Evolutionary conservation across 2,113 vertebrate genomes (phyloP).

Genomic region (Hippocampus mohnikei): DNA sequence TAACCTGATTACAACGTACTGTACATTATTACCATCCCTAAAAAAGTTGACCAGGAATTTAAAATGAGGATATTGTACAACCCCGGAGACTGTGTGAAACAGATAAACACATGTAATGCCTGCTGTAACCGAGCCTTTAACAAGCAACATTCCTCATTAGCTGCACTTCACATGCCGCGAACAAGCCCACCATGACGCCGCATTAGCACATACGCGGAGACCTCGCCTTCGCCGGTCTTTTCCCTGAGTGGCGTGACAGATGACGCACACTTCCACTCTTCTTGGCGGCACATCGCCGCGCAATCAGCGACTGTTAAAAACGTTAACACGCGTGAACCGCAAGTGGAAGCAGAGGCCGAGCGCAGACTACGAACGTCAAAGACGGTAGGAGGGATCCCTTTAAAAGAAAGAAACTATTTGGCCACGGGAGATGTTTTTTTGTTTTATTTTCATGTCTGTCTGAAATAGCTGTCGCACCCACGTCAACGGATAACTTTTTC

Average conservation of each 20-base stretch:
- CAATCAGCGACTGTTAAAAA: slow-evolving; percentile 60
- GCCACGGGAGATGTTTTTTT: no score
- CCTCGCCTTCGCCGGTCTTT: slow-evolving; percentile 40
- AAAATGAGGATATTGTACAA: neutral
- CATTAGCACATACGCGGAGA: slow-evolving; percentile 30
- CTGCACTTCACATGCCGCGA: slow-evolving; percentile 32
- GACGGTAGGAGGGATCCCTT: no score
- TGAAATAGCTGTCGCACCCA: no score
- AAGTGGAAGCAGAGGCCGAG: slow-evolving; percentile 46
- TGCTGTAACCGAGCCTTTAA: slow-evolving; percentile 31
- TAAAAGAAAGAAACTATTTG: no score
- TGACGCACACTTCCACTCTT: slow-evolving; percentile 61
- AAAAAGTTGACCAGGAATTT: neutral
- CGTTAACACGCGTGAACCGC: slow-evolving; percentile 60
- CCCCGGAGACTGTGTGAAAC: neutral
- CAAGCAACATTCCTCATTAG: slow-evolving; percentile 25
- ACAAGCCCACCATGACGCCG: slow-evolving; percentile 31
- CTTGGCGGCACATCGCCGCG: slow-evolving; percentile 43
- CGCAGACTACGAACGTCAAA: neutral
- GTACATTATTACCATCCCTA: neutral
- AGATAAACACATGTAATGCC: neutral
- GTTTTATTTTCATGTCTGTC: no score
- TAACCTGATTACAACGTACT: no score
- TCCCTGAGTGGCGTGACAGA: slow-evolving; percentile 54
- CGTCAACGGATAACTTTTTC: no score